These are phyloP conservation scores for Synergus japonicus DNA, from an alignment of 2,888 invertebrate genomes.

Conservation along the genomic window DNA sequence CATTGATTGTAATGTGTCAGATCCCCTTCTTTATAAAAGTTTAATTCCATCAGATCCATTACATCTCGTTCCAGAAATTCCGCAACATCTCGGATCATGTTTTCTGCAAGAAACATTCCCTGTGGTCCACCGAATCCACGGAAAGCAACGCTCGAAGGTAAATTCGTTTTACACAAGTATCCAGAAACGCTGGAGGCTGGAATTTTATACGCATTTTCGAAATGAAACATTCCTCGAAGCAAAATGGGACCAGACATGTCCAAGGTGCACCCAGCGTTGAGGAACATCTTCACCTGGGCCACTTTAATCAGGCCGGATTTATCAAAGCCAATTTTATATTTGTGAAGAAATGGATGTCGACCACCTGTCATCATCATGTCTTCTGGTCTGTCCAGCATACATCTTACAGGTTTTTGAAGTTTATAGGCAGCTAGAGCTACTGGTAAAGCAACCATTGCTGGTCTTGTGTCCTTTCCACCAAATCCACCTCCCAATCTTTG, in stretches of 20 bases:
- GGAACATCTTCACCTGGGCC: slow-evolving; percentile 85
- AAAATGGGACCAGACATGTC: slow-evolving; percentile 88
- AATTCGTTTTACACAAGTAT: slow-evolving; percentile 89
- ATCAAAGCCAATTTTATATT: slow-evolving; percentile 89
- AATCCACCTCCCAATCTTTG: slow-evolving; percentile 96
- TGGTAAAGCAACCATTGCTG: slow-evolving; percentile 83
- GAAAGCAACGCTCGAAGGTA: slow-evolving; percentile 94
- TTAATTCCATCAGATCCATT: slow-evolving; percentile 81
- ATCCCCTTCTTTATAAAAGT: slow-evolving; percentile 88
- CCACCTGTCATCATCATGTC: slow-evolving; percentile 94
- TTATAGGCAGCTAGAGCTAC: slow-evolving; percentile 88
- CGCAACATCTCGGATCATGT: slow-evolving; percentile 87
- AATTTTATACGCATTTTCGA: slow-evolving; percentile 89
- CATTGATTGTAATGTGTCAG: slow-evolving; percentile 86
- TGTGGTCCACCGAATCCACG: slow-evolving; percentile 94
- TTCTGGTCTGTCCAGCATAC: slow-evolving; percentile 93
- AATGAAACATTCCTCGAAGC: slow-evolving; percentile 88
- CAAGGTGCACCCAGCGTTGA: slow-evolving; percentile 88
- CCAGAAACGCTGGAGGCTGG: slow-evolving; percentile 85
- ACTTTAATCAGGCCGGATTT: slow-evolving; percentile 86
- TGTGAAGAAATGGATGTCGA: slow-evolving; percentile 90
- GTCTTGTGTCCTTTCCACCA: slow-evolving; percentile 93
- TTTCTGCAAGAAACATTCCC: slow-evolving; percentile 90
- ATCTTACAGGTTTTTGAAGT: slow-evolving; percentile 86
- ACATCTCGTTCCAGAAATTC: slow-evolving; percentile 82